Base-by-base conservation (phyloP, 2,888 invertebrate genomes). In the Tribolium freemani region DNA sequence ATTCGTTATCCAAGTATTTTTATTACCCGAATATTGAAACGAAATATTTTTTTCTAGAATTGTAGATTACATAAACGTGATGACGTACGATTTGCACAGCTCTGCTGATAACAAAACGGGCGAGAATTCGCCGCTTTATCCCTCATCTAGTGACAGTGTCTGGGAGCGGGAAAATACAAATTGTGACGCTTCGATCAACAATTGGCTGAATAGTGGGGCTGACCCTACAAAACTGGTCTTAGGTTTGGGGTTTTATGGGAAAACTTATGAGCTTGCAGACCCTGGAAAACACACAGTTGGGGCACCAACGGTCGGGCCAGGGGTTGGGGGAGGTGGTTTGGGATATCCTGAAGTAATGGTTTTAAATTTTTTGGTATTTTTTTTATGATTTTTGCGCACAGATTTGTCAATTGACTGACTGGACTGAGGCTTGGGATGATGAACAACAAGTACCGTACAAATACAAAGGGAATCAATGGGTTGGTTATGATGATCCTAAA, bases 81-180 rank as follows among this genome's bases (percentile, higher is more conserved):
- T 94, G 94, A 84, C 92, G 0, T 94, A 94, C 77, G 94, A 94
- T 81, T 87, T 93, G 78, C 90, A 93, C 77, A 10, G 20, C n/a
- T 31, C 16, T 8, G 10, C 30, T 13, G 30, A 10, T 46, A 31
- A 13, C 9, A 85, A 86, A 0, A 90, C 92, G 0, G 93, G 92
- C 0, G 89, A 91, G 58, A 92, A 93, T 80, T 88, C 93, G 0
- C 91, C 92, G 0, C 86, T 94, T 0, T 89, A 89, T 71, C 83
- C 83, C 26, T 87, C 89, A 21, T 87, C 89, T 0, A 79, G 38
- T 10, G 79, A 78, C 10, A 50, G 67, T 46, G 63, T 70, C 3
- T 78, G 77, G 75, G 74, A 74, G 9, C 31, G 51, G 13, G 9
- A 53, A 0, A 73, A 77, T 53, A 48, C 74, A 9, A 80, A 77